Evolutionary conservation across 2,888 invertebrate species (phyloP).

Genomic region (Hydropsyche betteni): DNA sequence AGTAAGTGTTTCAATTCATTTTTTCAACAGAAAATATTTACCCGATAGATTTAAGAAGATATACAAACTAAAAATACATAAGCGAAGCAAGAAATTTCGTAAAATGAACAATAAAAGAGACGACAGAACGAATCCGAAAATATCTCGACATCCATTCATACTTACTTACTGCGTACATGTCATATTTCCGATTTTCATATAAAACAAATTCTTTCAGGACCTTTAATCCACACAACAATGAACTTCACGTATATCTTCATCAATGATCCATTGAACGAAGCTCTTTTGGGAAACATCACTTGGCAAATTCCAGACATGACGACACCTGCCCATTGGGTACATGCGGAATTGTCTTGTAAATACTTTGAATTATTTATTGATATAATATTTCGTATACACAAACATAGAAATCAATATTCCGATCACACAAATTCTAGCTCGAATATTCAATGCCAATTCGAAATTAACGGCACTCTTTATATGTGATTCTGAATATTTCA

Average conservation of each 20-base stretch:
- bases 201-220: conserved; percentile 50
- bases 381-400: not conserved
- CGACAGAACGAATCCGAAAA: no score
- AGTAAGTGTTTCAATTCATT: conserved; percentile 9
- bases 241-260: conserved; percentile 88
- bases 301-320: conserved; percentile 81
- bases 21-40: no score
- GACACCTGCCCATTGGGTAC: conserved; percentile 85
- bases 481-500: not conserved
- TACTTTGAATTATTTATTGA: conserved; percentile 43
- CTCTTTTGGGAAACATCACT: conserved; percentile 84
- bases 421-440: not conserved
- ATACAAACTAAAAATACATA: conserved; percentile 3
- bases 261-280: conserved; percentile 84
- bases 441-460: not conserved
- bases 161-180: not conserved
- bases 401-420: no score
- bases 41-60: not conserved
- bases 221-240: conserved; percentile 78
- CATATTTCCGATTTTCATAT: conserved; percentile 23
- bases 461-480: conserved; percentile 4
- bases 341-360: conserved; percentile 85
- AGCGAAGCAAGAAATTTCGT: no score
- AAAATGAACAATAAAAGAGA: no score
- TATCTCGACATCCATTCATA: not conserved